Conservation (phyloP, 2,888 invertebrate species). For the Argyresthia goedartella region DNA sequence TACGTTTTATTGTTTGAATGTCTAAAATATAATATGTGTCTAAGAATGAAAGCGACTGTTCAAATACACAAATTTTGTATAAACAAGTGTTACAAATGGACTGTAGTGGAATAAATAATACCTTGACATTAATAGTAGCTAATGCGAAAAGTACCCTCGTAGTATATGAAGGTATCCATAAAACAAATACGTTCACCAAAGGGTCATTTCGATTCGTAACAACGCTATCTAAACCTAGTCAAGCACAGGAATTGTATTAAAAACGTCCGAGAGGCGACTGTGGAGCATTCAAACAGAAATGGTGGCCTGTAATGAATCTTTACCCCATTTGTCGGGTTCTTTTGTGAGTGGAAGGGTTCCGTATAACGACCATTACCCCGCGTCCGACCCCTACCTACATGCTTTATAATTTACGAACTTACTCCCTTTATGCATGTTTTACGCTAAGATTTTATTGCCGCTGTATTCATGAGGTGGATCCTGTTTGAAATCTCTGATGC, state of each 20-base stretch:
- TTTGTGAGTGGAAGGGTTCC: conserved; percentile 48
- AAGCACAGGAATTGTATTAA: background rate
- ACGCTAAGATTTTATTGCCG: conserved; percentile 66
- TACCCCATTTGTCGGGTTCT: conserved; percentile 46
- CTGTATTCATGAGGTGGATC: conserved; percentile 58
- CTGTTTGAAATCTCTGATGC: conserved; percentile 32
- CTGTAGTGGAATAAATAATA: too few relatives aligned
- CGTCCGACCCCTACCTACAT: conserved; percentile 44
- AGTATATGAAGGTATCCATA: too few relatives aligned
- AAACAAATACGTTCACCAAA: too few relatives aligned
- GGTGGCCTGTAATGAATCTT: conserved; percentile 56
- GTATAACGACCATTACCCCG: conserved; percentile 60
- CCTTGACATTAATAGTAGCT: too few relatives aligned
- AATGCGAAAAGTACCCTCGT: too few relatives aligned
- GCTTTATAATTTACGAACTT: conserved; percentile 66
- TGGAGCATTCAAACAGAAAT: conserved; percentile 43
- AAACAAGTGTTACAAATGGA: too few relatives aligned
- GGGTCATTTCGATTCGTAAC: background rate
- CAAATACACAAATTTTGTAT: too few relatives aligned
- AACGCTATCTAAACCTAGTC: background rate
- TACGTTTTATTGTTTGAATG: too few relatives aligned
- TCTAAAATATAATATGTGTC: too few relatives aligned
- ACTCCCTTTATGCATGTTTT: conserved; percentile 62
- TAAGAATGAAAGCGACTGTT: too few relatives aligned
- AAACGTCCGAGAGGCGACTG: conserved; percentile 30